Evolutionary conservation across 2,888 invertebrate species (phyloP).

Genomic region (Rhabditoides inermis): DNA sequence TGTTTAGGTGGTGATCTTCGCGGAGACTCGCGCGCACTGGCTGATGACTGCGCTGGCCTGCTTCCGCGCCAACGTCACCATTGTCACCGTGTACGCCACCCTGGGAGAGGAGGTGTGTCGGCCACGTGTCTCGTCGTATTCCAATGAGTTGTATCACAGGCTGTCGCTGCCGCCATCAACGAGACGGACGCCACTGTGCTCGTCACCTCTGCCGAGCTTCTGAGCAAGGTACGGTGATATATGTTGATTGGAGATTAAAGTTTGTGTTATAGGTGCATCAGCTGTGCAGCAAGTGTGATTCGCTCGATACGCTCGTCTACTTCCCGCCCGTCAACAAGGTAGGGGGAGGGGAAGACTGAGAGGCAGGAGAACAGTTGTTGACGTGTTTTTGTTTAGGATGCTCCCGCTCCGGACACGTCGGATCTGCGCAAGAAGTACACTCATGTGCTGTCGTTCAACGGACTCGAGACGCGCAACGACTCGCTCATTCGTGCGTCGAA

Average conservation of each 20-base stretch:
- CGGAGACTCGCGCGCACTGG: conserved; percentile 96
- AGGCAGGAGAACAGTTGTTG: not conserved
- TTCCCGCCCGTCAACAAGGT: conserved; percentile 33
- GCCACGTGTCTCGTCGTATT: not conserved
- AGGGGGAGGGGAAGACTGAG: no score
- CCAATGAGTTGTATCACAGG: conserved; percentile 53
- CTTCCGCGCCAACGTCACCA: conserved; percentile 79
- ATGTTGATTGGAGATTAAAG: no score
- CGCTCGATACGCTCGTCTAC: conserved; percentile 41
- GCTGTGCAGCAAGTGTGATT: conserved; percentile 12
- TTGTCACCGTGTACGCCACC: conserved; percentile 92
- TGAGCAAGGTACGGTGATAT: conserved; percentile 71
- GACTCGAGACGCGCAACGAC: conserved; percentile 21
- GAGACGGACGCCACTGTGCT: conserved; percentile 88
- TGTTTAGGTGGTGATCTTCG: conserved; percentile 74
- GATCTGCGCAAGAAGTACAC: conserved; percentile 28
- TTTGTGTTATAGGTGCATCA: conserved; percentile 4
- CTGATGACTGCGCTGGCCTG: conserved; percentile 89
- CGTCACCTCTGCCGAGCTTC: conserved; percentile 80
- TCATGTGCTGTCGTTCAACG: conserved; percentile 32
- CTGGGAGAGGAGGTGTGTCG: conserved; percentile 70
- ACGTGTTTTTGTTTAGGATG: no score
- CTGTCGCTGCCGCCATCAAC: conserved; percentile 86
- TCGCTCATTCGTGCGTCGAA: conserved; percentile 16
- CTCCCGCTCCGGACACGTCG: no score